Conservation (phyloP, 2,888 invertebrate genomes). For the Pyrrhia umbra region DNA sequence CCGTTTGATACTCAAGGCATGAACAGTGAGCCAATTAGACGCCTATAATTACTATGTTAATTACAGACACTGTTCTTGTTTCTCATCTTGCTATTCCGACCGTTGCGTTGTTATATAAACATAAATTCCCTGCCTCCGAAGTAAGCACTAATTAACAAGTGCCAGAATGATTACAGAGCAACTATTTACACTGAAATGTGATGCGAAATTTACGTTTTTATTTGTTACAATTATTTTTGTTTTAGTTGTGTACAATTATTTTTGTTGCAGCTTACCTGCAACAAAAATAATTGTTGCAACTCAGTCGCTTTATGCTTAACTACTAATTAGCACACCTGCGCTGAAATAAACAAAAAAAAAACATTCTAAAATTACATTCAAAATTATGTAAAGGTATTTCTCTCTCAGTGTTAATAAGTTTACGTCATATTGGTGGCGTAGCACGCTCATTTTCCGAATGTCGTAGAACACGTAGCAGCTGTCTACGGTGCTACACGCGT, state of each 20-base stretch:
- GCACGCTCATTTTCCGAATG: constrained; percentile 42
- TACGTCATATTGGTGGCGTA: constrained; percentile 22
- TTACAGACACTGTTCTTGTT: constrained; percentile 86
- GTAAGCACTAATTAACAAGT: constrained; percentile 81
- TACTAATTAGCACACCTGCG: constrained; percentile 14
- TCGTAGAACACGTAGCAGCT: constrained; percentile 61
- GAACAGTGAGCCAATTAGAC: constrained; percentile 87
- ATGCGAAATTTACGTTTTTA: constrained; percentile 32
- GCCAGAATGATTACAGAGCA: constrained; percentile 76
- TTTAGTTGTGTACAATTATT: no score
- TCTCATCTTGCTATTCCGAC: constrained; percentile 83
- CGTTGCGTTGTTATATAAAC: constrained; percentile 84
- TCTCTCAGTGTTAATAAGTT: constrained; percentile 16
- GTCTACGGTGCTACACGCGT: constrained; percentile 57
- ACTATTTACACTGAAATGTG: constrained; percentile 56
- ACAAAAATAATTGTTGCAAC: constrained; percentile 19
- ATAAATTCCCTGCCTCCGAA: constrained; percentile 79
- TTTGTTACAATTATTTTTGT: no score
- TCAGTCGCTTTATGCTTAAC: constrained; percentile 7
- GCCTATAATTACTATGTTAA: constrained; percentile 89
- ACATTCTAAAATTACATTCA: constrained; percentile 1
- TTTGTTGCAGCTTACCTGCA: no score
- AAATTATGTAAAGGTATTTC: constrained; percentile 3
- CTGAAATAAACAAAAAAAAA: constrained; percentile 2
- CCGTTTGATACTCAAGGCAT: constrained; percentile 86